A percentile compares a stretch with the other conserved stretches of the same genome.
phyloP scores from a whole-genome alignment of 1,140 invertebrate species.

The Semibalanus balanoides region DNA sequence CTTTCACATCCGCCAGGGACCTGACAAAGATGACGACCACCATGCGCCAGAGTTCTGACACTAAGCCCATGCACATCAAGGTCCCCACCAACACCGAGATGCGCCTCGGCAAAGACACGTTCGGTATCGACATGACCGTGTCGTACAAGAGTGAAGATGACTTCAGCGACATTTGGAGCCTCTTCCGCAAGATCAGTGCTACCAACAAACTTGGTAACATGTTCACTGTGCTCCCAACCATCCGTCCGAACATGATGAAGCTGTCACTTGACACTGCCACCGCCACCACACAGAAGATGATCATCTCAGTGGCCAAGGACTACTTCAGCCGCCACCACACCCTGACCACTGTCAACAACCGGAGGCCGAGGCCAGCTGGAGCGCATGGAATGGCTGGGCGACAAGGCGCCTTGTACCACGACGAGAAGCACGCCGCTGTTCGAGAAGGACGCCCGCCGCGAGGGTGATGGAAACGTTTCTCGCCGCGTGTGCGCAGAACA shows the following conservation, averaged over 20 bases:
- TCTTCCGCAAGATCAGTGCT: not conserved
- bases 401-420: not conserved
- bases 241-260: not conserved
- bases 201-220: not conserved
- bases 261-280: not conserved
- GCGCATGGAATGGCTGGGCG: not conserved
- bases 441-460: not conserved
- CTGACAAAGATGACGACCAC: not conserved
- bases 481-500: not conserved
- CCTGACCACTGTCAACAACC: not conserved
- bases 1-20: not conserved
- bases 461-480: not conserved
- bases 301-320: not conserved
- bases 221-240: not conserved
- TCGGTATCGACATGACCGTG: not conserved
- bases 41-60: not conserved
- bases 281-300: not conserved
- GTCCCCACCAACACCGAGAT: not conserved
- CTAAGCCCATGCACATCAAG: not conserved
- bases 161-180: not conserved
- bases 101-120: not conserved
- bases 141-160: not conserved
- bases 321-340: not conserved
- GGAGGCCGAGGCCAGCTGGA: not conserved
- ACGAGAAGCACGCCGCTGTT: not conserved